These are phyloP conservation scores for Micropterix aruncella DNA, from an alignment of 2,888 invertebrate species.

Conservation along the genomic window DNA sequence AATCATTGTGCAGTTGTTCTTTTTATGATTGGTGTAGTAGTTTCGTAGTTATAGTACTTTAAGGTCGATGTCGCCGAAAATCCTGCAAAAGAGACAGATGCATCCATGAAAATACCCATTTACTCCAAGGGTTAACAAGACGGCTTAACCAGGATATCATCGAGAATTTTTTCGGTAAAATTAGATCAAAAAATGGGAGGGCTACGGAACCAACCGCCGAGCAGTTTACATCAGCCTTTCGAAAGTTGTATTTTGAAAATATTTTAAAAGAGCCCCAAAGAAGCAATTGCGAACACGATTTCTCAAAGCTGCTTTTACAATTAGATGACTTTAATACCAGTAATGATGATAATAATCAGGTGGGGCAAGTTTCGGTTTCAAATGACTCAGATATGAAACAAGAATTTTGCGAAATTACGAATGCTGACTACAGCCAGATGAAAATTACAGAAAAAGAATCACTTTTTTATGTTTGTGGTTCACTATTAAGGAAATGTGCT, in stretches of 20 bases:
- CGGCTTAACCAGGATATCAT: conserved; percentile 6
- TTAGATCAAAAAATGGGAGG: conserved; percentile 6
- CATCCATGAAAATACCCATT: no score
- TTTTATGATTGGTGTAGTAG: no score
- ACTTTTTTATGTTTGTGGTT: not conserved
- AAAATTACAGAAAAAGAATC: not conserved
- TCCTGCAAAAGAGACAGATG: no score
- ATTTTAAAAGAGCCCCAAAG: conserved; percentile 4
- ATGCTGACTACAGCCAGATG: not conserved
- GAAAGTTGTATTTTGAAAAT: conserved; percentile 1
- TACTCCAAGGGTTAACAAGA: no score
- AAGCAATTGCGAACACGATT: conserved; percentile 7
- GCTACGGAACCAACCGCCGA: conserved; percentile 6
- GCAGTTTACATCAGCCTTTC: conserved; percentile 4
- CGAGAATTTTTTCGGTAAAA: conserved; percentile 8
- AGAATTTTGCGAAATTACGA: not conserved
- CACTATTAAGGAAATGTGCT: not conserved
- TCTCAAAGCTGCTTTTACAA: conserved; percentile 4
- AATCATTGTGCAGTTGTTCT: no score
- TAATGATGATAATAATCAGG: not conserved
- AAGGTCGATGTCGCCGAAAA: no score
- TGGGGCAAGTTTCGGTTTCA: not conserved
- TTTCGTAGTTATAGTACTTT: no score
- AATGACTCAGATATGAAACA: not conserved
- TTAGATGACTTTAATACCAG: not conserved